Evolutionary conservation across 1,140 invertebrate genomes (phyloP).

Genomic region (Arion vulgaris): DNA sequence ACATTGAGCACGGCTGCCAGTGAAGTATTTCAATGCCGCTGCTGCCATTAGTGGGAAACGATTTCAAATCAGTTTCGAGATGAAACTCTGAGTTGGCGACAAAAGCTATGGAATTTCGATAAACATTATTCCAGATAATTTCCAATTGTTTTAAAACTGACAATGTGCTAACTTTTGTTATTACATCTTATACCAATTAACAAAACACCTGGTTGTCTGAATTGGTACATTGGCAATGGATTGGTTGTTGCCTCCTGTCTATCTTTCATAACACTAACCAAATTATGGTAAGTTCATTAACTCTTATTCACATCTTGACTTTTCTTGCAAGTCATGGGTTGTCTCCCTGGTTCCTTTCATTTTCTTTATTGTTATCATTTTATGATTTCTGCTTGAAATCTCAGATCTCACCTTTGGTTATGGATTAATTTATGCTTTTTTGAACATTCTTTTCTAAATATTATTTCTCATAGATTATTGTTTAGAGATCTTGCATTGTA

Average conservation of each 20-base stretch:
- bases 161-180: neutral
- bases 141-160: too few relatives aligned
- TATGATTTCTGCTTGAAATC: neutral
- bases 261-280: neutral
- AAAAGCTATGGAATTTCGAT: too few relatives aligned
- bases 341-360: neutral
- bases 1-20: too few relatives aligned
- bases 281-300: neutral
- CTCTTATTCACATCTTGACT: neutral
- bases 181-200: constrained; percentile 2
- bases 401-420: neutral
- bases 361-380: neutral
- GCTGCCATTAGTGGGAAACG: too few relatives aligned
- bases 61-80: too few relatives aligned
- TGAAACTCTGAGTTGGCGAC: too few relatives aligned
- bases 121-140: too few relatives aligned
- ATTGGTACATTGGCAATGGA: neutral
- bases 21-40: too few relatives aligned
- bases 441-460: neutral
- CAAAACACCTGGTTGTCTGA: neutral
- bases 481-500: too few relatives aligned
- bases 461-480: too few relatives aligned
- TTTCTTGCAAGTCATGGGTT: neutral
- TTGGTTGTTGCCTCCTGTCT: constrained; percentile 4
- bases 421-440: neutral